A percentile compares a stretch with the other conserved stretches of the same genome.
phyloP scores from a whole-genome alignment of 2,797 vertebrate species.

The Pogoniulus pusillus region DNA sequence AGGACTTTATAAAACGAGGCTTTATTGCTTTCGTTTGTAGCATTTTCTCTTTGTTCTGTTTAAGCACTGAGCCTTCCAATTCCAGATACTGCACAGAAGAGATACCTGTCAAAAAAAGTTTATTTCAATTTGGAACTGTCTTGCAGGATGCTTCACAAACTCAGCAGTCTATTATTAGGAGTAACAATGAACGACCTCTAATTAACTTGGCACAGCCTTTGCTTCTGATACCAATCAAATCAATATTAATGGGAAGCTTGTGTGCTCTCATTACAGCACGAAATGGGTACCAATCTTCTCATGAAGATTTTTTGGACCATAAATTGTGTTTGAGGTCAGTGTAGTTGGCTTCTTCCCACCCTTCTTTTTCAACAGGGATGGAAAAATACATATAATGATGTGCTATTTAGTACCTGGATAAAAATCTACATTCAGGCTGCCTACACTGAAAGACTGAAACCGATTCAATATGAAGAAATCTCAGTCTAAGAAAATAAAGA shows the following conservation, averaged over 20 bases:
- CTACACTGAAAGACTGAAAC: constrained; percentile 25
- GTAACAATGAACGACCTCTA: constrained; percentile 48
- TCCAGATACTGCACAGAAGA: constrained; percentile 40
- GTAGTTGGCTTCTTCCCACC: constrained; percentile 22
- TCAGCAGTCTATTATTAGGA: constrained; percentile 41
- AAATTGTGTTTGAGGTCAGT: constrained; percentile 36
- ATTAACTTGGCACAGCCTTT: constrained; percentile 52
- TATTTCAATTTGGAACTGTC: constrained; percentile 29
- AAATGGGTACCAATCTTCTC: constrained; percentile 35
- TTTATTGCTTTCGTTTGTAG: constrained; percentile 63
- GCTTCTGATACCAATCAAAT: constrained; percentile 62
- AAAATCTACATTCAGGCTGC: constrained; percentile 47
- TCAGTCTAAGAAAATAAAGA: constrained; percentile 63
- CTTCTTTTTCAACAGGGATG: constrained; percentile 39
- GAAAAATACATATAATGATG: constrained; percentile 49
- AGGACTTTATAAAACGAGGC: constrained; percentile 49
- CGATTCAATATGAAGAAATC: constrained; percentile 48
- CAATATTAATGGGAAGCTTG: constrained; percentile 42
- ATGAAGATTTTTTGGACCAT: constrained; percentile 36
- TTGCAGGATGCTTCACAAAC: constrained; percentile 41
- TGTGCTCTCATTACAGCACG: constrained; percentile 13
- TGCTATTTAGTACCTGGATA: constrained; percentile 63
- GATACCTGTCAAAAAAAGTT: constrained; percentile 61
- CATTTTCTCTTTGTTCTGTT: constrained; percentile 51
- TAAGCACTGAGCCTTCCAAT: constrained; percentile 52